Evolutionary conservation across 2,888 invertebrate genomes (phyloP), one percentile per base, ranked within the genome.

Genomic region (Hypercompe scribonia): DNA sequence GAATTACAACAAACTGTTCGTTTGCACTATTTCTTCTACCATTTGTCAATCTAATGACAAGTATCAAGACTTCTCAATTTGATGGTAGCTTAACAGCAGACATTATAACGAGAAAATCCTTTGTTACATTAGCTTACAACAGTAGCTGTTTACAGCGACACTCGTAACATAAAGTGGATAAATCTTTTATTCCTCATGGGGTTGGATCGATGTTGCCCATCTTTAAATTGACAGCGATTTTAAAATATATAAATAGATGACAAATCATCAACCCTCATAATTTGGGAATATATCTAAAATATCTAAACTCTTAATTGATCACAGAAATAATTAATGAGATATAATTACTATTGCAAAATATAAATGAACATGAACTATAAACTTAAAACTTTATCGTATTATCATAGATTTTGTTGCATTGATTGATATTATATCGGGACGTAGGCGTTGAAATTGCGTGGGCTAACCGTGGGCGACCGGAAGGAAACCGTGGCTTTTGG

Each of bases 381-480:
- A 82, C 80, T 81, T 84, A 78, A 79, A 84, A 80, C 79, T 81
- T 79, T 83, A 79, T 83, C 81, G 79, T 89, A 88, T 90, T 84
- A 90, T 89, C 88, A 89, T 90, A 89, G 87, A 88, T 89, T 82
- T 90, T 87, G 88, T 89, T 87, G 88, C 89, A 89, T 89, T 93
- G 92, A 93, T 92, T 91, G 91, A 91, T 92, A 90, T 89, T 88
- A 90, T 83, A 83, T 78, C 72, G 66, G 73, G 77, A 90, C 88
- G 93, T 88, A 86, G 92, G 93, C 90, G 90, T 84, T 76, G 78
- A 78, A 54, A 77, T 76, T 75, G 84, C 79, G 91, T 88, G 88
- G 90, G 92, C 87, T 88, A 83, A 77, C 81, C 86, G 95, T 94
- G 90, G 95, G 94, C 90, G 93, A 87, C 93, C 94, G 95, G 94